Percentiles rank a stretch among this genome's conserved stretches.
Conservation (phyloP, 2,797 vertebrate species). For the Poeciliopsis turneri region DNA sequence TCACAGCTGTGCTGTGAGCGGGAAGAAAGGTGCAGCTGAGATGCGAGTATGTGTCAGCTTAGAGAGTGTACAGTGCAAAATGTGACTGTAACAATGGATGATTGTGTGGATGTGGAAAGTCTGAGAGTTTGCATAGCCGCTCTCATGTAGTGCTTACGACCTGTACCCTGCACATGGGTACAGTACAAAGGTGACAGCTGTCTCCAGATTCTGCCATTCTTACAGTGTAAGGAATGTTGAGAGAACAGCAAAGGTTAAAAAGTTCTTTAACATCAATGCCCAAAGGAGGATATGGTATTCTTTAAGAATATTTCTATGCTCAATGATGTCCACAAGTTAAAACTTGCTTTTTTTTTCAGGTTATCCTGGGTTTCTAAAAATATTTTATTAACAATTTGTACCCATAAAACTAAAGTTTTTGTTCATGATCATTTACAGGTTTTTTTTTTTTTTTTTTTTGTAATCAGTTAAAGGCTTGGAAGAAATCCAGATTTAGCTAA, state of each 20-base stretch:
- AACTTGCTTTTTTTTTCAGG: too few species aligned
- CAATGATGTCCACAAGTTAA: background rate
- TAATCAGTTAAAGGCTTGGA: background rate
- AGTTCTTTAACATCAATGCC: conserved; percentile 32
- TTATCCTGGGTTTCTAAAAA: too few species aligned
- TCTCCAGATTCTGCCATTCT: background rate
- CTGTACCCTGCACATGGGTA: conserved; percentile 13
- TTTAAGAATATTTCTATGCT: background rate
- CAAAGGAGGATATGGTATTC: conserved; percentile 19
- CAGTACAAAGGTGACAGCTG: background rate
- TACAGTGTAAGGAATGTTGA: background rate
- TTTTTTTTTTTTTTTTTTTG: background rate
- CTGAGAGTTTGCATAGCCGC: conserved; percentile 13
- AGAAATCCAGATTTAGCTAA: background rate
- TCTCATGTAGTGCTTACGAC: conserved; percentile 18
- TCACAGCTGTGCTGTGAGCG: conserved; percentile 60
- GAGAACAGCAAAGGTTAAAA: conserved; percentile 28
- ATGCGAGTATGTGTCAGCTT: conserved; percentile 62
- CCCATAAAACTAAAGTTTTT: background rate
- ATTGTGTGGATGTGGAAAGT: conserved; percentile 29
- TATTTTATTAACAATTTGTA: too few species aligned
- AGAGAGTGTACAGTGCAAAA: conserved; percentile 56
- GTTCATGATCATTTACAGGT: background rate
- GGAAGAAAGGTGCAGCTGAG: conserved; percentile 39
- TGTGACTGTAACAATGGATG: conserved; percentile 40